Conservation (phyloP, 2,113 vertebrate genomes). For the Pelusios castaneus region DNA sequence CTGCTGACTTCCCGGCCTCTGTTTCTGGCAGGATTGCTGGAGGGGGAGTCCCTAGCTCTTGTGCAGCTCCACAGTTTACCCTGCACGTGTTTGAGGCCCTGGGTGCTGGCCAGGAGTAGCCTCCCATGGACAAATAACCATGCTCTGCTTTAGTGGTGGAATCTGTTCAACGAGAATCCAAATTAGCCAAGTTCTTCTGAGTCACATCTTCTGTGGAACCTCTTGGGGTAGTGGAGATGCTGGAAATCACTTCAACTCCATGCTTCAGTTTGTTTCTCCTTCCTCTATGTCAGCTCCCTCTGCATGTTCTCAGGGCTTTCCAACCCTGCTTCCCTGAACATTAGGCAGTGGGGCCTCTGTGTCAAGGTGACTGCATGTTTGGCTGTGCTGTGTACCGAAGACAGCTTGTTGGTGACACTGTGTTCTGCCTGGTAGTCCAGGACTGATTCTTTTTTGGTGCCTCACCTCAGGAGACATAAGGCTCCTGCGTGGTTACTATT, state of each 20-base stretch:
- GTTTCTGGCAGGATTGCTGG: accelerated
- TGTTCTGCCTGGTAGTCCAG: background rate
- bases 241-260: background rate
- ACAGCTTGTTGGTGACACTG: background rate
- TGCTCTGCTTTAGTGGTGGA: background rate
- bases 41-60: background rate
- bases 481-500: background rate
- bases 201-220: background rate
- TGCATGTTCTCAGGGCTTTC: background rate
- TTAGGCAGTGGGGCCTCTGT: background rate
- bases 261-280: background rate
- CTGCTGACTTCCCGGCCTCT: background rate
- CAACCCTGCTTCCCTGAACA: background rate
- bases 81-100: background rate
- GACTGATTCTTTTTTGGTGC: background rate
- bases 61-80: background rate
- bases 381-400: background rate
- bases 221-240: background rate
- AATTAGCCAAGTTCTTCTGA: background rate
- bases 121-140: background rate
- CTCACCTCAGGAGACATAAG: background rate
- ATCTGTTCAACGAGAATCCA: background rate
- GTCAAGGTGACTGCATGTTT: background rate
- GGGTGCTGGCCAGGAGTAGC: background rate
- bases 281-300: background rate